A percentile compares a stretch with the other conserved stretches of the same genome.
These are phyloP conservation scores for zebrafish (Danio rerio) DNA, from an alignment of 2,113 vertebrate species.

Conservation along the genomic window DNA sequence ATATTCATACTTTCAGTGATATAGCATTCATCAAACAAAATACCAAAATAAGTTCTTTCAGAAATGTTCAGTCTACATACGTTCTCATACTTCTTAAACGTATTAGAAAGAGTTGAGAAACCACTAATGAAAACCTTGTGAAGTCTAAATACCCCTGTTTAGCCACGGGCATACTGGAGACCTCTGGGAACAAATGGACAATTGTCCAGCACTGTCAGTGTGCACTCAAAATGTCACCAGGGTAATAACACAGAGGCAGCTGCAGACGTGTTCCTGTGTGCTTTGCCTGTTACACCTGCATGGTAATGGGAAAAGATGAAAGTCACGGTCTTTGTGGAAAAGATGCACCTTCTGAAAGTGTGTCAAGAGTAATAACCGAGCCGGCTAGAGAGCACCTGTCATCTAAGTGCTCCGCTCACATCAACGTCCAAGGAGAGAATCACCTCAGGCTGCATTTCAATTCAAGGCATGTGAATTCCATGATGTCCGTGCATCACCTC, in stretches of 20 bases:
- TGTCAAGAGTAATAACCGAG: neutral
- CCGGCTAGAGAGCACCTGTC: slow-evolving; percentile 12
- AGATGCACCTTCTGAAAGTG: slow-evolving; percentile 1
- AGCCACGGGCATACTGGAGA: neutral
- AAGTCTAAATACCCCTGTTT: neutral
- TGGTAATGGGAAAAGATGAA: slow-evolving; percentile 35
- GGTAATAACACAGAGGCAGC: slow-evolving; percentile 32
- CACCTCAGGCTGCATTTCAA: neutral
- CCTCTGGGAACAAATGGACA: slow-evolving; percentile 3
- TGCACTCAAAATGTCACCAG: slow-evolving; percentile 29
- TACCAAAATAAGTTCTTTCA: neutral
- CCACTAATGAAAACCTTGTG: neutral
- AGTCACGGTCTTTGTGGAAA: neutral
- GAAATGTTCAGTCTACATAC: neutral
- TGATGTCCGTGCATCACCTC: neutral
- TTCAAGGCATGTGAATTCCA: neutral
- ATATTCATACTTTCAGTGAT: neutral
- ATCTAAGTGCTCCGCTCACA: slow-evolving; percentile 20
- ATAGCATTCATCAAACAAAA: neutral
- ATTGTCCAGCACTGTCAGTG: slow-evolving; percentile 6
- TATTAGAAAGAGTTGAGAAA: slow-evolving; percentile 2
- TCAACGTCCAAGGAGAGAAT: slow-evolving; percentile 20
- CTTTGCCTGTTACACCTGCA: slow-evolving; percentile 19
- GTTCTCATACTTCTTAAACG: neutral
- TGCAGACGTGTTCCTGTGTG: neutral